Evolutionary conservation across 2,797 vertebrate species (phyloP).

Genomic region (Echeneis naucrates): DNA sequence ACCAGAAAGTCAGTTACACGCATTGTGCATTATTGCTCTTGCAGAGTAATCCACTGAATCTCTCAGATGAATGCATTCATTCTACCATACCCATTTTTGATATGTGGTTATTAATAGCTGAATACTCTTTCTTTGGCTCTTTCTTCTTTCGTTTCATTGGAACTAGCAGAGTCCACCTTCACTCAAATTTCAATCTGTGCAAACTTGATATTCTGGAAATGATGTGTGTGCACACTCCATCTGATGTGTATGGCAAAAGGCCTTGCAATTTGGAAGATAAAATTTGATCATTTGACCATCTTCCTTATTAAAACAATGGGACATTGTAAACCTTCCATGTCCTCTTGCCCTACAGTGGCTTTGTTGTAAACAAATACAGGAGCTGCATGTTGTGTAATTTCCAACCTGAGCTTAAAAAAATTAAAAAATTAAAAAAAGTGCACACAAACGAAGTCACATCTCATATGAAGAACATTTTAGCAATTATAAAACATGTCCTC

Average conservation of each 20-base stretch:
- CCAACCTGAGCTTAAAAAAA: too few relatives aligned
- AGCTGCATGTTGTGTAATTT: neutral
- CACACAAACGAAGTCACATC: neutral
- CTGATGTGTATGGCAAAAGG: neutral
- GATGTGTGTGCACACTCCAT: neutral
- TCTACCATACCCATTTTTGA: neutral
- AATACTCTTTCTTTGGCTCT: neutral
- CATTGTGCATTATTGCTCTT: too few relatives aligned
- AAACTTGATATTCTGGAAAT: neutral
- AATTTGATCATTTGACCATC: neutral
- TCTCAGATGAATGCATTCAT: neutral
- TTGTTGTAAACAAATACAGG: neutral
- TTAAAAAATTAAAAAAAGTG: too few relatives aligned
- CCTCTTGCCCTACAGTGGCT: neutral
- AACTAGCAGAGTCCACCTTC: neutral
- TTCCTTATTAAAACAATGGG: constrained; percentile 10
- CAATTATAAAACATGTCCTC: neutral
- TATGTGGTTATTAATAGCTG: too few relatives aligned
- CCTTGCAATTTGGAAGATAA: neutral
- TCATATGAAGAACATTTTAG: too few relatives aligned
- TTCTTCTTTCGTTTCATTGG: constrained; percentile 2
- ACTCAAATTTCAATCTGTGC: neutral
- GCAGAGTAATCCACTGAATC: neutral
- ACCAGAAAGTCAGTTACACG: neutral
- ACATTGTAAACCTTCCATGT: neutral